Base-by-base conservation (phyloP, 2,888 invertebrate genomes). In the Pandemis corylana region DNA sequence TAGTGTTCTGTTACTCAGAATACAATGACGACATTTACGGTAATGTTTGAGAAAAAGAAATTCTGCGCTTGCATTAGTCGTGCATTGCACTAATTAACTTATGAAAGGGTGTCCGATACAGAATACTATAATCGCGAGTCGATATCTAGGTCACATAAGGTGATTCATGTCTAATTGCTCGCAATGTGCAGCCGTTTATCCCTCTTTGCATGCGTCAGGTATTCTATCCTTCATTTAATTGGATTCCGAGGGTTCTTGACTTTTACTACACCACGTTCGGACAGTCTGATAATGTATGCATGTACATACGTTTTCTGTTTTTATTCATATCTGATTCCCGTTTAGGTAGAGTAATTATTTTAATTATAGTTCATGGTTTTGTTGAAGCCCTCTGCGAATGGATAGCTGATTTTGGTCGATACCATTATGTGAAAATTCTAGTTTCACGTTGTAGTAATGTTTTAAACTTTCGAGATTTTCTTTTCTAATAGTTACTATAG, bases 221-320 rank as follows among this genome's bases (percentile, higher is more conserved):
- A 76, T 78, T 79, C 80, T 80, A 82, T 82, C 78, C 84, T 86
- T 88, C 84, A 83, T 84, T 82, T 90, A 89, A 90, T 90, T 87
- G 87, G 87, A 90, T 90, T 85, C 82, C 82, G 82, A 15, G 41
- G 41, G 67, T 10, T 53, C 53, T 67, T 51, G 49, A 28, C 65
- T 65, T 49, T 49, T 49, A 59, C 1, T 65, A 13, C 5, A 5
- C 3, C n/a, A 67, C 42, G 53, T 67, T 53, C 67, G 10, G 49
- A 49, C 28, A 12, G 36, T 49, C 49, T 49, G 6, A 28, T 36
- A 28, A 28, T 49, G 41, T 65, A 46, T 49, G 46, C 28, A 65
- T 13, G 28, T 12, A 59, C 10, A 28, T 59, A 59, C 10, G 59
- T 59, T 46, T 65, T 65, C n/a, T 49, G 49, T 49, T 65, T 49